Percentiles rank a stretch among this genome's conserved stretches.
These are phyloP conservation scores for Eutolmus rufibarbis DNA, from an alignment of 2,888 invertebrate species.

Conservation along the genomic window DNA sequence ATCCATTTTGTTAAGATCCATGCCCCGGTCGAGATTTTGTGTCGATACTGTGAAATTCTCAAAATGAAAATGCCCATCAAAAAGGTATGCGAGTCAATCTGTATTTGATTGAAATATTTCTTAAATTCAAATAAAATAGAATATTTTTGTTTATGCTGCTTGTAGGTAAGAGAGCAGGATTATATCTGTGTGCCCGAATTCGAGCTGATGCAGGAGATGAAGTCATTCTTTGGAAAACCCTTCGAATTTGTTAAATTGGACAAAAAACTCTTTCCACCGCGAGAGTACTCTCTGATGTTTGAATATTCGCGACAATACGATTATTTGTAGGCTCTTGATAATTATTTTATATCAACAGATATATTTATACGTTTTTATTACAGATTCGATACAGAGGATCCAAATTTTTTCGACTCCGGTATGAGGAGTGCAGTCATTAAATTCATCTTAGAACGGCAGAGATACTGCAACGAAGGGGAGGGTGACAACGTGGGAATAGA, in stretches of 20 bases:
- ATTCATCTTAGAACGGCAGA: slow-evolving; percentile 77
- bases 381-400: slow-evolving; percentile 72
- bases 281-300: slow-evolving; percentile 70
- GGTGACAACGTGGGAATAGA: slow-evolving; percentile 71
- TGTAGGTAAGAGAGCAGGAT: slow-evolving; percentile 61
- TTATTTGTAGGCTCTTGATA: slow-evolving; percentile 68
- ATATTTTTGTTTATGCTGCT: neutral
- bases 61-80: slow-evolving; percentile 81
- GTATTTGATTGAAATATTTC: neutral
- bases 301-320: slow-evolving; percentile 75
- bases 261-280: slow-evolving; percentile 68
- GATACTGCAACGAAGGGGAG: slow-evolving; percentile 66
- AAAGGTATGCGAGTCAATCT: slow-evolving; percentile 63
- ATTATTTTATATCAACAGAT: neutral
- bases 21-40: slow-evolving; percentile 74
- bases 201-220: slow-evolving; percentile 63
- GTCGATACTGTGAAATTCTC: slow-evolving; percentile 77
- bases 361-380: neutral
- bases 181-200: slow-evolving; percentile 58
- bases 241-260: slow-evolving; percentile 69
- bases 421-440: slow-evolving; percentile 74
- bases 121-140: no score
- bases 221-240: slow-evolving; percentile 63
- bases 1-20: slow-evolving; percentile 77
- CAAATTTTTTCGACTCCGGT: slow-evolving; percentile 74